Conservation (phyloP, 2,113 vertebrate genomes). For the Lipotes vexillifer region DNA sequence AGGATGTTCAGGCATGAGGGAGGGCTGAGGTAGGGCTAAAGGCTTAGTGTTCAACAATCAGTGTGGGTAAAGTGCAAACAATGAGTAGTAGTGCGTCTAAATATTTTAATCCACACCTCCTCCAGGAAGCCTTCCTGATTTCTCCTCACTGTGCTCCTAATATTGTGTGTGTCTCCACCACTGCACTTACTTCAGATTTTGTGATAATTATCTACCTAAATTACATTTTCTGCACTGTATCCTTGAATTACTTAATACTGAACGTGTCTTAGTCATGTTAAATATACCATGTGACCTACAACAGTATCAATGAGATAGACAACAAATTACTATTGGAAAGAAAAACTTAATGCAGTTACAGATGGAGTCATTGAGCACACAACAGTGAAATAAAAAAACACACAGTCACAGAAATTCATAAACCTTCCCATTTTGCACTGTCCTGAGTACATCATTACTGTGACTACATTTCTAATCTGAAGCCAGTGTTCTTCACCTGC, state of each 20-base stretch:
- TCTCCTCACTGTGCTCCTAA: background rate
- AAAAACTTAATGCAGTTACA: background rate
- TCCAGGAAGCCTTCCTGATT: background rate
- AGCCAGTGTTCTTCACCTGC: background rate
- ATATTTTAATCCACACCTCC: background rate
- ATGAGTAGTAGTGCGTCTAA: background rate
- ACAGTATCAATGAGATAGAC: background rate
- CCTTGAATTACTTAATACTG: background rate
- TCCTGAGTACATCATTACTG: background rate
- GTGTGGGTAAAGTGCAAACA: background rate
- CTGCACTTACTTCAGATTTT: background rate
- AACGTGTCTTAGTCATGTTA: background rate
- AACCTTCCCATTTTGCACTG: background rate
- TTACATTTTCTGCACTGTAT: background rate
- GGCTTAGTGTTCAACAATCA: background rate
- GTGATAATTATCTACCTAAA: background rate
- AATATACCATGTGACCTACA: background rate
- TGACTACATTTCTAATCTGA: background rate
- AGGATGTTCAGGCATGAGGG: background rate
- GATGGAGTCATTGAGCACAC: background rate
- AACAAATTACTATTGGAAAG: background rate
- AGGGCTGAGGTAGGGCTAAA: background rate
- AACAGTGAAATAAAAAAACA: background rate
- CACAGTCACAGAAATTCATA: background rate
- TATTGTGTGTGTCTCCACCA: background rate